Evolutionary conservation across 2,797 vertebrate genomes (phyloP), one percentile per base, ranked within the genome.

Genomic region (Enteromius mattozi): DNA sequence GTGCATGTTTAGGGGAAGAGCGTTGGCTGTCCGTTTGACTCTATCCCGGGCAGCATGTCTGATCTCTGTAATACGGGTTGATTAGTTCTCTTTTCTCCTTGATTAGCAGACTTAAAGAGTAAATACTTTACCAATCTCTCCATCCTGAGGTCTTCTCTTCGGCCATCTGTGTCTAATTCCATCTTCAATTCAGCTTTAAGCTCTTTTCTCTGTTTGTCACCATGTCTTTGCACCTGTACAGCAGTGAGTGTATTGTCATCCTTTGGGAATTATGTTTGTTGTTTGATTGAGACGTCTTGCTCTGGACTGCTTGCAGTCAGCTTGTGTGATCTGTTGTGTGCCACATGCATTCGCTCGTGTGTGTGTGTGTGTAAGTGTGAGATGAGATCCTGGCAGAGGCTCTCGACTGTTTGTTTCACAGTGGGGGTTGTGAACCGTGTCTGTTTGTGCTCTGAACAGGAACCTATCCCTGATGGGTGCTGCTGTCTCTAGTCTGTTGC

Each of bases 401-500:
- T 83, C 74, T 70, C 81, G 86, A 87, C 87, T 88, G 87, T 90
- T 90, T 90, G 89, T 90, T 88, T 90, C 89, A 86, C 87, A 88
- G 87, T 82, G 77, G 78, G 86, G 86, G 86, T 87, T 87, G 87
- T 87, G 86, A 88, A 90, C 89, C 85, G 78, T 90, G 87, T 89
- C 86, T 89, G 89, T 90, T 85, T 88, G 87, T 88, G 87, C 89
- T 88, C 85, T 85, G 89, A 90, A 88, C 87, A 90, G 83, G 86
- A 90, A 90, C 87, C 86, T 86, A 87, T 88, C 83, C 85, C 87
- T 85, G 87, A 86, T 87, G 89, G 87, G 88, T 84, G 42, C 78
- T 82, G 68, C 86, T 88, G 88, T 82, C 85, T 86, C 86, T 81
- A 83, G 86, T 80, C 85, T 87, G 87, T 86, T 88, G 82, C 86